Evolutionary conservation across 2,888 invertebrate genomes (phyloP), one percentile per base, ranked within the genome.

Genomic region (Nomada lathburiana): DNA sequence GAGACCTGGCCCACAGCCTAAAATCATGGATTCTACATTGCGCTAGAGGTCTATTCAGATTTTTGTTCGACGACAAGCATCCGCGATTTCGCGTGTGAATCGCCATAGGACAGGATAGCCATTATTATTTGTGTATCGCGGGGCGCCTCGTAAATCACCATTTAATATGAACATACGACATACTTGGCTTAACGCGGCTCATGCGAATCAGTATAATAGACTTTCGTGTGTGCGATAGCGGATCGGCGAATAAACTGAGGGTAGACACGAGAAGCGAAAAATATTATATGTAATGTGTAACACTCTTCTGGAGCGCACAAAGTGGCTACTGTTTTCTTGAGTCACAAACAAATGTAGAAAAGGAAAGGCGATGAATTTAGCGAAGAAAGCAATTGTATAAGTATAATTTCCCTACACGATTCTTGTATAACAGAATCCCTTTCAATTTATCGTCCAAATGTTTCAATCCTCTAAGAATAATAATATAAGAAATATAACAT

Each of bases 151-250:
- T 77, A 75, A 83, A 77, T 80, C 81, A 72, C 57, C 55, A 59
- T 50, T 55, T 79, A 65, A 73, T 64, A 67, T 26, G 60, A 74
- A 64, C 65, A 44, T 57, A 29, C 50, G 57, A 70, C 76, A 80
- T 47, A 53, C 42, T 59, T 74, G 75, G 55, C 59, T 68, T 65
- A 75, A 76, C 67, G 26, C 57, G 69, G 26, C 50, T 67, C 67
- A 70, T 72, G 70, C 57, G 73, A 84, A 62, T 74, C 76, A 60
- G 44, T 62, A 71, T 80, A 85, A 85, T 80, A 64, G 65, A 80
- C 59, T 69, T 76, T 79, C 76, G 47, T 63, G 83, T 59, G 64
- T 75, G 42, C 36, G 76, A 84, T 76, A 78, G 75, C 72, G 72
- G 42, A 75, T 60, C 75, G 72, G 50, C 42, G 42, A 72, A 50